Base-by-base conservation (phyloP, 1,140 invertebrate genomes). In the Platyura marginata region DNA sequence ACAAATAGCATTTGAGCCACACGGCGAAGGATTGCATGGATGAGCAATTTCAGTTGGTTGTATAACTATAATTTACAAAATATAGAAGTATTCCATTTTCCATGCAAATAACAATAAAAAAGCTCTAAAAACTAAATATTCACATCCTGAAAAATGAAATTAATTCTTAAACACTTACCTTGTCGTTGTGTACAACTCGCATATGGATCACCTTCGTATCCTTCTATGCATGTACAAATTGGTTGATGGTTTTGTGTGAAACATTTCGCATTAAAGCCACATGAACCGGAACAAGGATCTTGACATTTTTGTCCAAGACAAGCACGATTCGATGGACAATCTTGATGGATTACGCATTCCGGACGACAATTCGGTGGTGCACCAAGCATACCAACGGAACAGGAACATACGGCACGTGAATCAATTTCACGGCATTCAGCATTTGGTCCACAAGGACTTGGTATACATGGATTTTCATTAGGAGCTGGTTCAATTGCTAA, bases 381-480 rank as follows among this genome's bases (percentile, higher is more conserved):
- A n/a, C 86, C 85, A 19, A 86, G 74, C 68, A 86, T 87, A 18
- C 78, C 79, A 1, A 71, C 61, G 42, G 77, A 66, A 55, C 86
- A 87, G 1, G 71, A 75, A 57, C 85, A 91, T 11, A 83, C 73
- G 0, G 83, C 73, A 45, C 77, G 70, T 19, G 71, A 67, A 38
- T 71, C 73, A 19, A 79, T 65, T 37, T 76, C 72, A 5, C 73
- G 69, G 52, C 85, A 91, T 25, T 79, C 71, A 2, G 84, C 73
- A 55, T 89, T 84, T 0, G 79, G 71, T 4, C 86, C 86, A 60
- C 87, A 91, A 1, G 81, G 83, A 41, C 80, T 83, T 29, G 81
- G 79, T 34, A 77, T 51, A 50, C 84, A 88, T 16, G 79, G 80
- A 56, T 82, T 74, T 13, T n/a, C 63, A 8, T 63, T 53, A 10